A percentile compares a stretch with the other conserved stretches of the same genome.
phyloP scores from a whole-genome alignment of 2,113 vertebrate genomes.

The Strix aluco region DNA sequence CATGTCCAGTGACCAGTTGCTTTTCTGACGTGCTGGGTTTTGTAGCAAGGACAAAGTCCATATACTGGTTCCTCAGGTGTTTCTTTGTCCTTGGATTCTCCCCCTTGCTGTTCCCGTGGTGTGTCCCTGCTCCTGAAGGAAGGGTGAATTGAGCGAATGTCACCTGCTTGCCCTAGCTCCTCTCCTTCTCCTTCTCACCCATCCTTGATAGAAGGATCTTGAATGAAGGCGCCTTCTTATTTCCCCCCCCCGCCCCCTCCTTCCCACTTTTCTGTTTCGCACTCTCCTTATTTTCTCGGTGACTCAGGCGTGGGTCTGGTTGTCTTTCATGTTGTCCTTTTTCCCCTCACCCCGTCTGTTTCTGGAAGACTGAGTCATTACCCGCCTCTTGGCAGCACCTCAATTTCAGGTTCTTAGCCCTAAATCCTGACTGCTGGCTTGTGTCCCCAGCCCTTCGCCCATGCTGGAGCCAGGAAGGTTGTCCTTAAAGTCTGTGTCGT shows the following conservation, averaged over 20 bases:
- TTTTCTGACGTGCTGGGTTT: not conserved
- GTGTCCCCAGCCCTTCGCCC: not conserved
- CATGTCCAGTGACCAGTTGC: fast-evolving
- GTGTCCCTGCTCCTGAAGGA: not conserved
- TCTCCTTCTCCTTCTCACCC: not conserved
- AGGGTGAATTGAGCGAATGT: not conserved
- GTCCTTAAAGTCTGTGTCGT: not conserved
- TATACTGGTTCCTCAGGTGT: not conserved
- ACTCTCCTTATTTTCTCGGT: not conserved
- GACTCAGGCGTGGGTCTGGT: not conserved
- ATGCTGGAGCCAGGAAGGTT: not conserved
- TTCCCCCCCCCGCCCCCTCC: fast-evolving
- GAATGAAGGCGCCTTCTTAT: not conserved
- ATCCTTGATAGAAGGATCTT: not conserved
- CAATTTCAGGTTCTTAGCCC: not conserved
- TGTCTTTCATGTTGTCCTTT: not conserved
- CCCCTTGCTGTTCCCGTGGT: not conserved
- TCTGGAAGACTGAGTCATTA: slow-evolving; percentile 18
- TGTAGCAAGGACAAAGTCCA: not conserved
- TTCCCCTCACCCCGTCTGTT: not conserved
- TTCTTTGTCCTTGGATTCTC: not conserved
- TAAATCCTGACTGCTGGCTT: not conserved
- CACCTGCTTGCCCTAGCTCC: not conserved
- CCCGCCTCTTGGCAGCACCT: not conserved
- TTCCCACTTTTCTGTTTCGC: not conserved